phyloP scores from a whole-genome alignment of 1,140 invertebrate species.

The Brachionus angularis region DNA sequence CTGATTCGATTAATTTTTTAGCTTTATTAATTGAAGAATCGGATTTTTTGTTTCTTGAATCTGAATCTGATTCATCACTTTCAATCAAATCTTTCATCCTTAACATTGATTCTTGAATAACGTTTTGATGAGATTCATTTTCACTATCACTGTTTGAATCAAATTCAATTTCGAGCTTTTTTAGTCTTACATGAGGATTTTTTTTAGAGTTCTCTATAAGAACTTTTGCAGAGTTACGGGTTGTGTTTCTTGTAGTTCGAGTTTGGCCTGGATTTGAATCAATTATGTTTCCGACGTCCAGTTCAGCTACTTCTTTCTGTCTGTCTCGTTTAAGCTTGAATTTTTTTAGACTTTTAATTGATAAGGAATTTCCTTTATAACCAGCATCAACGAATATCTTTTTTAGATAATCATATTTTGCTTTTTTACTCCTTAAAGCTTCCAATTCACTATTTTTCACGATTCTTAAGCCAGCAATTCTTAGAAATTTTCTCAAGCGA shows the following conservation, averaged over 20 bases:
- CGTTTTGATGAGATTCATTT: background rate
- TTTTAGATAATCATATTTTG: conserved; percentile 27
- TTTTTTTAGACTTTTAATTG: background rate
- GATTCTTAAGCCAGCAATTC: conserved; percentile 11
- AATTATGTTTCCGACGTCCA: conserved; percentile 24
- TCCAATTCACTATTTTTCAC: conserved; percentile 40
- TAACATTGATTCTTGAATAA: background rate
- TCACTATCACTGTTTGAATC: background rate
- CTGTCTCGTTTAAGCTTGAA: conserved; percentile 24
- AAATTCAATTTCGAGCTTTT: background rate
- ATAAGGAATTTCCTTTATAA: background rate
- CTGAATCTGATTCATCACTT: conserved; percentile 9
- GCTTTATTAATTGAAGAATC: no score
- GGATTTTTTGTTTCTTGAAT: background rate
- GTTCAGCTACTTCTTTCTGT: conserved; percentile 41
- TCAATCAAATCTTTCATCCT: conserved; percentile 31
- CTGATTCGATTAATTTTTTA: no score
- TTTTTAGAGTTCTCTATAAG: background rate
- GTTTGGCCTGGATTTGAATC: background rate
- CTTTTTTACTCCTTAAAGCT: conserved; percentile 17
- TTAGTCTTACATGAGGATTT: conserved; percentile 26
- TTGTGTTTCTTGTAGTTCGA: background rate
- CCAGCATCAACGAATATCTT: conserved; percentile 38
- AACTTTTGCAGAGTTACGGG: background rate
- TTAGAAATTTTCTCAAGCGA: conserved; percentile 7